Evolutionary conservation across 2,113 vertebrate genomes (phyloP).

Genomic region (Tenrec ecaudatus): DNA sequence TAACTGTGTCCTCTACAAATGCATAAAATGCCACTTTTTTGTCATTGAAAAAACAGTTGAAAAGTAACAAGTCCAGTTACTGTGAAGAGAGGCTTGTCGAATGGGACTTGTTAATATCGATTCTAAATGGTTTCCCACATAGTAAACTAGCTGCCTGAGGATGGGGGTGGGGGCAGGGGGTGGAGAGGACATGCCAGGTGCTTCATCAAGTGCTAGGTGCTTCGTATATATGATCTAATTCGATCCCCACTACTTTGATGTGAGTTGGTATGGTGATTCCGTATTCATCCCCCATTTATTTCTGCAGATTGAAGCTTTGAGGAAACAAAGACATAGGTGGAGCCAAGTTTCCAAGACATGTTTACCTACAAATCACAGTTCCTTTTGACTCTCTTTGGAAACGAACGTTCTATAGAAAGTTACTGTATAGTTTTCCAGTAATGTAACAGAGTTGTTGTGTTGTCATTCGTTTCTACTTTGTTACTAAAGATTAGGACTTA

Average conservation of each 20-base stretch:
- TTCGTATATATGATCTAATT: not conserved
- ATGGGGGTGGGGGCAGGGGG: not conserved
- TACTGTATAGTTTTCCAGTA: not conserved
- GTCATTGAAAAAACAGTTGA: not conserved
- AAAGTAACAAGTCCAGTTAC: not conserved
- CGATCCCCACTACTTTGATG: not conserved
- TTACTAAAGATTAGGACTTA: slow-evolving; percentile 1
- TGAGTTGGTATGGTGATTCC: not conserved
- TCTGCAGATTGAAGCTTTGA: slow-evolving; percentile 42
- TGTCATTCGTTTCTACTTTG: slow-evolving; percentile 12
- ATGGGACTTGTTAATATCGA: not conserved
- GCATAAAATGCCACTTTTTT: not conserved
- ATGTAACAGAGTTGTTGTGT: not conserved
- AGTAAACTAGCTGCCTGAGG: not conserved
- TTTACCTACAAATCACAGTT: not conserved
- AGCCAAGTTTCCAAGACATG: not conserved
- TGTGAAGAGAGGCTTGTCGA: not conserved
- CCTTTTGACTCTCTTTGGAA: not conserved
- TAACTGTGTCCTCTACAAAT: not conserved
- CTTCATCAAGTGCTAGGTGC: not conserved
- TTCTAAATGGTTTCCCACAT: not conserved
- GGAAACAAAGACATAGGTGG: slow-evolving; percentile 8
- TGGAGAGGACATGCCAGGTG: not conserved
- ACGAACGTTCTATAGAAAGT: not conserved
- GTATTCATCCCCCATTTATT: slow-evolving; percentile 15